phyloP scores from a whole-genome alignment of 2,888 invertebrate species.

The Perizoma flavofasciatum region DNA sequence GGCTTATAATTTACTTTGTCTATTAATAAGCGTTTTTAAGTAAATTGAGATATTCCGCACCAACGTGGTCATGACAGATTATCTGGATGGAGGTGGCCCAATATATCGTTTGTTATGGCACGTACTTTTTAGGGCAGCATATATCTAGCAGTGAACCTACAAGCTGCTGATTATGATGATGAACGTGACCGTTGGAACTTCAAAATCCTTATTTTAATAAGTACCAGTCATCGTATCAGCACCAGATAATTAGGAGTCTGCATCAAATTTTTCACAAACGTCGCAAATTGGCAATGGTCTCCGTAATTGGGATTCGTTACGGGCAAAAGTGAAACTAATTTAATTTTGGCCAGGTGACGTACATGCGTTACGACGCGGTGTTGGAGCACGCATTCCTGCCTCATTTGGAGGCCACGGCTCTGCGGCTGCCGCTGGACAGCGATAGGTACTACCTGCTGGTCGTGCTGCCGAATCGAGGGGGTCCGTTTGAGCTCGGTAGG shows the following conservation, averaged over 20 bases:
- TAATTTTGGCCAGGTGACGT: conserved; percentile 79
- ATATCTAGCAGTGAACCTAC: too few relatives aligned
- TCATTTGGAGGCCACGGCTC: conserved; percentile 87
- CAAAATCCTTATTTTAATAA: conserved; percentile 23
- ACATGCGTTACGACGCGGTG: conserved; percentile 90
- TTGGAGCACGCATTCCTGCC: conserved; percentile 90
- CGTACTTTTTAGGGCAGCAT: too few relatives aligned
- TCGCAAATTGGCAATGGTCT: conserved; percentile 35
- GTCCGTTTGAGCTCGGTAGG: conserved; percentile 84
- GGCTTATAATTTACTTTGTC: too few relatives aligned
- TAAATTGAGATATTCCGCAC: too few relatives aligned
- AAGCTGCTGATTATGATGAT: too few relatives aligned
- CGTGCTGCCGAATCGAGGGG: conserved; percentile 87
- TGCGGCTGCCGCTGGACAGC: conserved; percentile 92
- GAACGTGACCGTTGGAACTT: conserved; percentile 7
- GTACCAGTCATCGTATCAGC: conserved; percentile 29
- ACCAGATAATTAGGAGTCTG: conserved; percentile 26
- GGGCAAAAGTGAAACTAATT: conserved; percentile 36
- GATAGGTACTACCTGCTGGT: conserved; percentile 90
- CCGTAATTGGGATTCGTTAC: conserved; percentile 36
- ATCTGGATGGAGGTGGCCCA: too few relatives aligned
- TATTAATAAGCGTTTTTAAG: too few relatives aligned
- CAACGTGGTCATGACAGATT: too few relatives aligned
- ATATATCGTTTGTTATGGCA: too few relatives aligned
- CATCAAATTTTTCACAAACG: conserved; percentile 31